Percentiles rank a stretch among this genome's conserved stretches.
Evolutionary conservation across 2,797 vertebrate genomes (phyloP).

Genomic region (Melanotaenia maccullochi): DNA sequence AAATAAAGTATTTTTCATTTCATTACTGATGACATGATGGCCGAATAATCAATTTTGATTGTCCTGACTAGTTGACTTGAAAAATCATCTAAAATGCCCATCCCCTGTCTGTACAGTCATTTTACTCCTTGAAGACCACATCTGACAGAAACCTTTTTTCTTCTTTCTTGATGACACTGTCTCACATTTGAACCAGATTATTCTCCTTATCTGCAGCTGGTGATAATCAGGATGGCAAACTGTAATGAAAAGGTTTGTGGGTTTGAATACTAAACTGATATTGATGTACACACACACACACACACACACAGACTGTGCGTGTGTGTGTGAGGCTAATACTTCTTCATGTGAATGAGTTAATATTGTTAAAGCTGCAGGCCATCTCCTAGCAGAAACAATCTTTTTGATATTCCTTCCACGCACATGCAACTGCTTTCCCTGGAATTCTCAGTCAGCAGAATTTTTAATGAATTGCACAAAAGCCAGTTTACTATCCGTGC

Average conservation of each 20-base stretch:
- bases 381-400: slow-evolving; percentile 51
- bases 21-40: no score
- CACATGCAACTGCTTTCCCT: slow-evolving; percentile 55
- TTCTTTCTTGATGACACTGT: slow-evolving; percentile 24
- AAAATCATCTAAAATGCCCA: no score
- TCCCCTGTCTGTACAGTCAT: not conserved
- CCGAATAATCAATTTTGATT: no score
- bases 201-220: slow-evolving; percentile 41
- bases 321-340: slow-evolving; percentile 13
- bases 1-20: no score
- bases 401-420: slow-evolving; percentile 75
- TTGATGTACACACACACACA: slow-evolving; percentile 13
- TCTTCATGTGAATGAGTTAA: slow-evolving; percentile 49
- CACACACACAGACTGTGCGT: slow-evolving; percentile 11
- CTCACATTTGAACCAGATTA: slow-evolving; percentile 31
- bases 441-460: slow-evolving; percentile 80
- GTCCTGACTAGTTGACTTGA: no score
- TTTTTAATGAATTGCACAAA: slow-evolving; percentile 77
- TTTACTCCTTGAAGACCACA: slow-evolving; percentile 25
- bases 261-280: slow-evolving; percentile 50
- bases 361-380: slow-evolving; percentile 72
- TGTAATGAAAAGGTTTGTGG: slow-evolving; percentile 53
- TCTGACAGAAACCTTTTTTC: slow-evolving; percentile 15
- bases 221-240: slow-evolving; percentile 57
- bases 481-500: slow-evolving; percentile 63